These are phyloP conservation scores for Zaprionus taronus DNA, from an alignment of 1,140 invertebrate species.

Conservation along the genomic window DNA sequence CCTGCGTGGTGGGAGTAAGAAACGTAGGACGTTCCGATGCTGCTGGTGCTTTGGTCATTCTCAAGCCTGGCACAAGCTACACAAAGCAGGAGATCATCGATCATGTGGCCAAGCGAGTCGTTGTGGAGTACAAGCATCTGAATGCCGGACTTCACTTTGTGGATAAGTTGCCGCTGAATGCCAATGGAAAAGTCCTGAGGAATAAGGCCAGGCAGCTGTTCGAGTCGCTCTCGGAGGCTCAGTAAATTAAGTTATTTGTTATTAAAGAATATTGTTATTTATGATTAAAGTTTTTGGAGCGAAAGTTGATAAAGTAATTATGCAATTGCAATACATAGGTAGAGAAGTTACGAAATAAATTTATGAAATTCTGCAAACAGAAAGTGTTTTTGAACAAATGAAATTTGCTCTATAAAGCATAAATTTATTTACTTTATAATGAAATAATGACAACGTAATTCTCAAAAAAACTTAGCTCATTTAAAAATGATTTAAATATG, in stretches of 20 bases:
- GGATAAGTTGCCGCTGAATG: constrained; percentile 85
- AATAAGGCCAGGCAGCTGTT: constrained; percentile 52
- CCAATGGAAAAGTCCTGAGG: constrained; percentile 85
- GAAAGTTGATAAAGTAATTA: background rate
- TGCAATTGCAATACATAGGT: background rate
- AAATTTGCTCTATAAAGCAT: background rate
- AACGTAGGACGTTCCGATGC: constrained; percentile 58
- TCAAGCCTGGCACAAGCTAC: constrained; percentile 44
- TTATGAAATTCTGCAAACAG: no score
- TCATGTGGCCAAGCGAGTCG: constrained; percentile 60
- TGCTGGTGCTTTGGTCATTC: constrained; percentile 71
- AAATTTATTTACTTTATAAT: background rate
- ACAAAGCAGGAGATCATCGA: constrained; percentile 62
- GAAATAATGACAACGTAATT: background rate
- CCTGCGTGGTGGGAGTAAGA: constrained; percentile 68
- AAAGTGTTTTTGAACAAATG: background rate
- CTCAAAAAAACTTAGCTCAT: background rate
- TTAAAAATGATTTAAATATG: background rate
- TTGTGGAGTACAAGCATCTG: constrained; percentile 77
- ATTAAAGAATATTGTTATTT: constrained; percentile 15
- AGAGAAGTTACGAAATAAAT: background rate
- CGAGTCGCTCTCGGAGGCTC: constrained; percentile 27
- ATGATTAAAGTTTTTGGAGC: constrained; percentile 9
- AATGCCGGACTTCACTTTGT: constrained; percentile 84
- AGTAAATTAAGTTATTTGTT: constrained; percentile 11